Base-by-base conservation (phyloP, 2,113 vertebrate species). In the Mus pahari region DNA sequence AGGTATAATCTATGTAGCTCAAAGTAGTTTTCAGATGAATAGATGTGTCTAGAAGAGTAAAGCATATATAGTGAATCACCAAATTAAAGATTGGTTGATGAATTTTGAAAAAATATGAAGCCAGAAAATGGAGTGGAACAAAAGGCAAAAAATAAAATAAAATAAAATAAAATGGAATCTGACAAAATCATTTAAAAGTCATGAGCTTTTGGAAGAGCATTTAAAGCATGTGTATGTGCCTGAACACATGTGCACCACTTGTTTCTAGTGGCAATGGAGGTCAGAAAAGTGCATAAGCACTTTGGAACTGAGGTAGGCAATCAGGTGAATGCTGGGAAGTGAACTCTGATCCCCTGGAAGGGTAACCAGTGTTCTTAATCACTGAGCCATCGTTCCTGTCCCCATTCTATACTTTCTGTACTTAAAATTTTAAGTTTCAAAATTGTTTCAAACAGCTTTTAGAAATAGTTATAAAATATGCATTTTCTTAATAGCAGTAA, bases 1-100 rank as follows among this genome's bases (percentile, higher is more conserved):
- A 89, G 24, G 31, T 45, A 91, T 58, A 55, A 89, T 88, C 90
- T 11, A 14, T 55, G 14, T 2, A 88, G 3, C 33, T 93, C 42
- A 84, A 82, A 70, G 74, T 86, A 64, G 86, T 7, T 82, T 92
- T 82, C 89, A 77, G 55, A 91, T 73, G 24, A 92, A 75, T 33
- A 92, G n/a, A 75, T 50, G 71, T 86, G 53, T 62, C 50, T 92
- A 73, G 19, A 90, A 84, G 14, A 91, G 55, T 20, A 7, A 94
- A 10, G 88, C 12, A 66, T 8, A 28, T 33, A 89, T 74, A 74
- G 0, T 70, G 1, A 90, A 36, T 88, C 24, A 77, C 7, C 9
- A 50, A 91, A 82, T n/a, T 31, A 93, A 92, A 89, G 33, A 91
- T 53, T 71, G n/a, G 4, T 42, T 90, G 64, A 12, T 60, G 24